These are phyloP conservation scores for Sebastes steindachneri DNA, from an alignment of 2,797 vertebrate genomes.

Conservation along the genomic window DNA sequence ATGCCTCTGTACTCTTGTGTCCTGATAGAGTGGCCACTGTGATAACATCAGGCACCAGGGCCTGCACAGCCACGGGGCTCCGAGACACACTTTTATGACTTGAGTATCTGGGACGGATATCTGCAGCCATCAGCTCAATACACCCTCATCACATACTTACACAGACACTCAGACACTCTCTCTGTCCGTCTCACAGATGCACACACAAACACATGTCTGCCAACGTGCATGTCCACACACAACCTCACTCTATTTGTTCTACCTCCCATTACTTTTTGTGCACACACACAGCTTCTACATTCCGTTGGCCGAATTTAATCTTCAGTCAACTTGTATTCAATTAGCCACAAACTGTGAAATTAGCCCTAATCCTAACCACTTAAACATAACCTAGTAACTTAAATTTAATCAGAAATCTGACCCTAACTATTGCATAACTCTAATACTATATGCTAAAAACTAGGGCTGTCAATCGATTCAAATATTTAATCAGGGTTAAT, in stretches of 20 bases:
- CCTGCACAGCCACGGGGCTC: slow-evolving; percentile 76
- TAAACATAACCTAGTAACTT: slow-evolving; percentile 10
- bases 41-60: slow-evolving; percentile 86
- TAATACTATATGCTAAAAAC: too few species aligned
- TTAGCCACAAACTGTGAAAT: slow-evolving; percentile 15
- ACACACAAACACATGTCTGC: slow-evolving; percentile 20
- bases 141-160: slow-evolving; percentile 66
- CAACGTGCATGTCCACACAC: not conserved
- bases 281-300: not conserved
- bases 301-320: slow-evolving; percentile 5
- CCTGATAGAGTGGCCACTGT: slow-evolving; percentile 71
- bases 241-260: slow-evolving; percentile 2
- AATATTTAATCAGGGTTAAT: too few species aligned
- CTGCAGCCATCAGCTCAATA: slow-evolving; percentile 78
- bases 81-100: slow-evolving; percentile 81
- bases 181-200: slow-evolving; percentile 12
- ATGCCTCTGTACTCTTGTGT: slow-evolving; percentile 75
- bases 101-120: slow-evolving; percentile 79
- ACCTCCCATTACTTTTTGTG: not conserved
- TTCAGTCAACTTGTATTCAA: slow-evolving; percentile 1
- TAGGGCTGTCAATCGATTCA: too few species aligned
- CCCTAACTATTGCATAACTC: not conserved
- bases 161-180: slow-evolving; percentile 53
- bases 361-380: not conserved
- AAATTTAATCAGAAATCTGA: slow-evolving; percentile 15